Conservation (phyloP, 2,113 vertebrate genomes). For the Falco punctatus region DNA sequence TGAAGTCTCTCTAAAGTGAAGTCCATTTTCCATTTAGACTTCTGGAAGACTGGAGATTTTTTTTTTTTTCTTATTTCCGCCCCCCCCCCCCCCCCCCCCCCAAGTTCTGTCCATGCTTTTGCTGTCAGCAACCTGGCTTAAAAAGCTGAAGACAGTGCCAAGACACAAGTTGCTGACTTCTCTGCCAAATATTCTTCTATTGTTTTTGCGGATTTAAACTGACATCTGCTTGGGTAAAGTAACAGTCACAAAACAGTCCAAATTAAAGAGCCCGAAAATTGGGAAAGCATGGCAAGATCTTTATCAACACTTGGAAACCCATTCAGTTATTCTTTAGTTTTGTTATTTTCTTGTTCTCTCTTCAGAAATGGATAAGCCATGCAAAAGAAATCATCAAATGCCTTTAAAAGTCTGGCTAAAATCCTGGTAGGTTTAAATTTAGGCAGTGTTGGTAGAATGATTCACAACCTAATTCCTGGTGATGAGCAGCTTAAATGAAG, state of each 20-base stretch:
- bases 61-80: rapidly evolving
- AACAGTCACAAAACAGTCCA: background rate
- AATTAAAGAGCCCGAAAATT: constrained; percentile 13
- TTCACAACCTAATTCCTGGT: background rate
- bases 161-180: background rate
- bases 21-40: background rate
- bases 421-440: background rate
- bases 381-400: background rate
- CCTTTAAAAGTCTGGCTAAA: background rate
- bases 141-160: constrained; percentile 12
- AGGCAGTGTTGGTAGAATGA: background rate
- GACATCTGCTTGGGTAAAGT: background rate
- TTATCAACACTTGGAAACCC: background rate
- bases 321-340: background rate
- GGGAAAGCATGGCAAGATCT: constrained; percentile 4
- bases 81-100: too few relatives aligned
- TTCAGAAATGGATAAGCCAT: background rate
- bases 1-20: background rate
- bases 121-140: constrained; percentile 40
- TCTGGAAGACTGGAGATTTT: background rate
- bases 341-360: background rate
- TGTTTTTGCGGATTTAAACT: constrained; percentile 39
- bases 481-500: background rate
- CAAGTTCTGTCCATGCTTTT: background rate
- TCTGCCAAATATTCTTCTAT: constrained; percentile 35